phyloP scores from a whole-genome alignment of 2,888 invertebrate species.

The Dioctria rufipes region DNA sequence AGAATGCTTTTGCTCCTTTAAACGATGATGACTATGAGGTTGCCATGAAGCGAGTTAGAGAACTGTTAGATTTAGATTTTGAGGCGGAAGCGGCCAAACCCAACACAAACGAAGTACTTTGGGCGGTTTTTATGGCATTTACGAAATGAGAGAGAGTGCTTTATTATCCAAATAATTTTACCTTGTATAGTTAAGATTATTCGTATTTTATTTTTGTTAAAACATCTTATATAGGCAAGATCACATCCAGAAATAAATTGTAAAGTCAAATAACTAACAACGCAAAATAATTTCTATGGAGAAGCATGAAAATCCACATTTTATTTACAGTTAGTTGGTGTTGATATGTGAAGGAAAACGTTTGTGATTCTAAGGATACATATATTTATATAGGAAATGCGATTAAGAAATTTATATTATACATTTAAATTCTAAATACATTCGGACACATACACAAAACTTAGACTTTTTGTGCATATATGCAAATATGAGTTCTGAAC shows the following conservation, averaged over 20 bases:
- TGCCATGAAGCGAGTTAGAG: slow-evolving; percentile 97
- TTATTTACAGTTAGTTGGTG: slow-evolving; percentile 6
- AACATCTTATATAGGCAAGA: slow-evolving; percentile 44
- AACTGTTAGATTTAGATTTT: slow-evolving; percentile 96
- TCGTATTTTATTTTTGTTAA: slow-evolving; percentile 53
- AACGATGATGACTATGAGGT: slow-evolving; percentile 98
- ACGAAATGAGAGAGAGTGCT: slow-evolving; percentile 84
- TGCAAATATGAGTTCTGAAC: background rate
- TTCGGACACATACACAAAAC: slow-evolving; percentile 34
- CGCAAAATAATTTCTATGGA: background rate
- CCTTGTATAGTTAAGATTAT: slow-evolving; percentile 48
- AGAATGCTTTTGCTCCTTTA: slow-evolving; percentile 98
- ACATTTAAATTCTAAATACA: slow-evolving; percentile 46
- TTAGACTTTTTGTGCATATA: slow-evolving; percentile 17
- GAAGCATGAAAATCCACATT: background rate
- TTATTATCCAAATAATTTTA: slow-evolving; percentile 54
- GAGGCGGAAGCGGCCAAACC: slow-evolving; percentile 95
- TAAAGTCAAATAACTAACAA: slow-evolving; percentile 9
- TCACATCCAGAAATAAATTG: slow-evolving; percentile 41
- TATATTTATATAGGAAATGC: slow-evolving; percentile 52
- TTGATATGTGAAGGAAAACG: slow-evolving; percentile 37
- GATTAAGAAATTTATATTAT: slow-evolving; percentile 48
- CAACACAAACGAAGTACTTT: slow-evolving; percentile 94
- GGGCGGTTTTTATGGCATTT: slow-evolving; percentile 99
- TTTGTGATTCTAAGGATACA: slow-evolving; percentile 53